Conservation (phyloP, 2,797 vertebrate species). For the Hydrolagus colliei region DNA sequence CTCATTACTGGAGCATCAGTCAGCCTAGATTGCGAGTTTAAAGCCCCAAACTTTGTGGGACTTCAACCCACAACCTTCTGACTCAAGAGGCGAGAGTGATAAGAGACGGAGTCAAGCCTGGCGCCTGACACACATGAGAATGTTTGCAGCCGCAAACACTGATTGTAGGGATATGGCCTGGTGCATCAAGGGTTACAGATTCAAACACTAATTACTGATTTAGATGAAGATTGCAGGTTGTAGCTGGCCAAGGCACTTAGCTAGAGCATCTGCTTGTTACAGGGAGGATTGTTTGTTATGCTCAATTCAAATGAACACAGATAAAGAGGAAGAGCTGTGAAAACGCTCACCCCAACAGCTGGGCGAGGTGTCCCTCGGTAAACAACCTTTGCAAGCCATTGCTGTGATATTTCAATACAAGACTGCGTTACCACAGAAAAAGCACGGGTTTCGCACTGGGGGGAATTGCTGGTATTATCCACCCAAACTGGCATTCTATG, state of each 20-base stretch:
- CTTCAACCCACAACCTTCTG: too few species aligned
- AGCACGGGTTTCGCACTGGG: neutral
- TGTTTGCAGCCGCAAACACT: too few species aligned
- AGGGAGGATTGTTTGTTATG: slow-evolving; percentile 61
- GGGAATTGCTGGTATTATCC: slow-evolving; percentile 8
- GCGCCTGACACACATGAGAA: too few species aligned
- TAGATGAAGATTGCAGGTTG: neutral
- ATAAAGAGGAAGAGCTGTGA: slow-evolving; percentile 22
- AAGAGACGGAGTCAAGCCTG: too few species aligned
- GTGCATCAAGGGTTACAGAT: neutral
- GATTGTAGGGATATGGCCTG: neutral
- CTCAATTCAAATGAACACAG: slow-evolving; percentile 38
- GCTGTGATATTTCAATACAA: slow-evolving; percentile 9
- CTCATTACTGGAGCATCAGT: too few species aligned
- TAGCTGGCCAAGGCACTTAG: slow-evolving; percentile 47
- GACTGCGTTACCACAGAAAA: neutral
- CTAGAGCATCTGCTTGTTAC: slow-evolving; percentile 63
- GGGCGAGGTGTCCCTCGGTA: slow-evolving; percentile 2
- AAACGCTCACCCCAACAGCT: slow-evolving; percentile 19
- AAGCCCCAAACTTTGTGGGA: too few species aligned
- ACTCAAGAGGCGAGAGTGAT: too few species aligned
- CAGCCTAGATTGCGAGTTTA: too few species aligned
- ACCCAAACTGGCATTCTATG: neutral
- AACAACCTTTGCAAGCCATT: slow-evolving; percentile 7
- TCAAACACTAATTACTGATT: slow-evolving; percentile 2